Base-by-base conservation (phyloP, 2,888 invertebrate species). In the Phaonia tiefii region DNA sequence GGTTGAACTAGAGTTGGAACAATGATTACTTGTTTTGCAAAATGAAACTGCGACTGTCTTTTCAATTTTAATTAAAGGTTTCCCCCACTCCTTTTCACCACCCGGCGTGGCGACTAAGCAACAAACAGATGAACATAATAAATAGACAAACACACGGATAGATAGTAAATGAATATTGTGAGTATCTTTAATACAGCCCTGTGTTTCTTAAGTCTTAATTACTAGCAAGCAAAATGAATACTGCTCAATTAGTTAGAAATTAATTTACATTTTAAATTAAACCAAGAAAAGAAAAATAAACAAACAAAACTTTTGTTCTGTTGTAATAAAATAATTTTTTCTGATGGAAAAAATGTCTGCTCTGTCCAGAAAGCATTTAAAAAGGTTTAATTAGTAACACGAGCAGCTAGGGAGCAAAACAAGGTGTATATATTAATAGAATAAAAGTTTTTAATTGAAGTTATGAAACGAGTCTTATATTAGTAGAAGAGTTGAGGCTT, bases 11-110 rank as follows among this genome's bases (percentile, higher is more conserved):
- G 13, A 13, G 54, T 1, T 13, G 15, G n/a, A 63, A 42, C 63
- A 63, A 63, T 63, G 42, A 63, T 63, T 63, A 63, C 37, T 63
- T 63, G 37, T n/a, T 39, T 39, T 63, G 63, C 42, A n/a, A 63
- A 63, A 42, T 42, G 13, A 51, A 74, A 60, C 51, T 3, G 3
- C 31, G 31, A 31, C 31, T 31, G 51, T 42, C 26, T 70, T 72
- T 79, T 39, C 26, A 74, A 71, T 84, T 88, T 87, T 88, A 88
- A 88, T 87, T 88, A 86, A 88, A 85, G 82, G 66, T 70, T 80
- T 54, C 26, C 15, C 42, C 39, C 31, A 15, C 37, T 22, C 25
- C 73, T 70, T 54, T n/a, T 15, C 42, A 31, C 31, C 51, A 65
- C 54, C 81, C 20, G 22, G 26, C 11, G 2, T 44, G n/a, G 70